Evolutionary conservation across 64 coral and sea anemone genomes (phyloP), one percentile per base, ranked within the genome.

Genomic region (Montipora foliosa): DNA sequence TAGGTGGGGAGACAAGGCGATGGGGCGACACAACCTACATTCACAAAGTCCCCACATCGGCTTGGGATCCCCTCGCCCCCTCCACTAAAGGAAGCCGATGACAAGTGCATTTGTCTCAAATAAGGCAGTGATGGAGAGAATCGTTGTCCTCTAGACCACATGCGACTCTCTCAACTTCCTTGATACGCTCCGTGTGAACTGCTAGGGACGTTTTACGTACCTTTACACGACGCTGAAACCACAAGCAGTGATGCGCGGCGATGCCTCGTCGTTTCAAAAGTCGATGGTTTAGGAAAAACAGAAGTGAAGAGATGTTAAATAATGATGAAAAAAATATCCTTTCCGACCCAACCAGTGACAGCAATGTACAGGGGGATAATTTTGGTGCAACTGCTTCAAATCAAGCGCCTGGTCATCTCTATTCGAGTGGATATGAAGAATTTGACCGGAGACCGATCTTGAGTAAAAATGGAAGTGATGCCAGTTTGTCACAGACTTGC

Each of bases 401-500:
- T 48, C 5, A 1, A 10, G 1, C 62, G 49, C 8, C n/a, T 45
- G 44, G 4, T 11, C 82, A 44, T 19, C 72, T 49, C 25, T 37
- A 37, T 37, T 59, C 44, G 4, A 77, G 83, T 47, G 82, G 57
- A 21, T 91, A 88, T 45, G 83, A 83, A 90, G 87, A 88, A 44
- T 96, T 93, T 89, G 88, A 93, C 47, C 10, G 15, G 8, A 69
- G 16, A 21, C 53, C 6, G 53, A 20, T 2, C 4, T 0, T 19
- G 2, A 19, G 19, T 69, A 8, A 72, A 8, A 3, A 37, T 12
- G 55, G 4, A 44, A 49, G 44, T 5, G 67, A 76, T 2, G 71
- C 44, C 47, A 29, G 57, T 6, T 78, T 84, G 0, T 91, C 67
- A 15, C 47, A 76, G 48, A 97, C 77, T 19, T 97, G 95, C 72